These are phyloP conservation scores for Calcarius ornatus DNA, from an alignment of 2,113 vertebrate species.

Conservation along the genomic window DNA sequence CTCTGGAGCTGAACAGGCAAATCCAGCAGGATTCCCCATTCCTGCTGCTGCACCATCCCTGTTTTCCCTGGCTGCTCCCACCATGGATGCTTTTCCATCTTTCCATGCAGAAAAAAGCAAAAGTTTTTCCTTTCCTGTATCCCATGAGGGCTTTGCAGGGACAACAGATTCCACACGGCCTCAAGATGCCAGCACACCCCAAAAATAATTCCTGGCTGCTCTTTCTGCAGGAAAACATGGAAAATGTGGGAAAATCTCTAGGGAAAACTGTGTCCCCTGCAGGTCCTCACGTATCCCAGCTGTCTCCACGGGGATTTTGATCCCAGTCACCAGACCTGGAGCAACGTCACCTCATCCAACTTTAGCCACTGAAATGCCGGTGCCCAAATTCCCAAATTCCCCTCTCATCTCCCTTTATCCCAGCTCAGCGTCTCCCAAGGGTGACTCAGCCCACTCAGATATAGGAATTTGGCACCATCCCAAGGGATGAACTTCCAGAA, in stretches of 20 bases:
- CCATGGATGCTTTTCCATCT: rapidly evolving
- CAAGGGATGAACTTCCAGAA: neutral
- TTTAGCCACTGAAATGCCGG: neutral
- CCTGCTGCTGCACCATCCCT: neutral
- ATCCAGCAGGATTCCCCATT: neutral
- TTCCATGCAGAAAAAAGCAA: neutral
- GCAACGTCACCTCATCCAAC: neutral
- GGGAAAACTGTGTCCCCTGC: neutral
- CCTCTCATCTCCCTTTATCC: neutral
- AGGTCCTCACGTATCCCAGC: neutral
- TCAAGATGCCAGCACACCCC: neutral
- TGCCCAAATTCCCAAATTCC: neutral
- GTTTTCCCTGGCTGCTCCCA: neutral
- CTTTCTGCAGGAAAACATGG: neutral
- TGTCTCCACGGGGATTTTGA: neutral
- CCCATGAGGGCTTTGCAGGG: neutral
- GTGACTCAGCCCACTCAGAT: neutral
- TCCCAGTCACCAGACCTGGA: neutral
- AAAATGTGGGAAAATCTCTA: neutral
- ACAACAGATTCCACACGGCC: neutral
- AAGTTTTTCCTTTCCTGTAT: neutral
- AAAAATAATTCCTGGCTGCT: neutral
- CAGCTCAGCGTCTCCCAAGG: neutral
- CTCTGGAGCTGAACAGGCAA: neutral
- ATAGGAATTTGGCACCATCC: neutral